Evolutionary conservation across 1,140 invertebrate genomes (phyloP).

Genomic region (Andricus grossulariae): DNA sequence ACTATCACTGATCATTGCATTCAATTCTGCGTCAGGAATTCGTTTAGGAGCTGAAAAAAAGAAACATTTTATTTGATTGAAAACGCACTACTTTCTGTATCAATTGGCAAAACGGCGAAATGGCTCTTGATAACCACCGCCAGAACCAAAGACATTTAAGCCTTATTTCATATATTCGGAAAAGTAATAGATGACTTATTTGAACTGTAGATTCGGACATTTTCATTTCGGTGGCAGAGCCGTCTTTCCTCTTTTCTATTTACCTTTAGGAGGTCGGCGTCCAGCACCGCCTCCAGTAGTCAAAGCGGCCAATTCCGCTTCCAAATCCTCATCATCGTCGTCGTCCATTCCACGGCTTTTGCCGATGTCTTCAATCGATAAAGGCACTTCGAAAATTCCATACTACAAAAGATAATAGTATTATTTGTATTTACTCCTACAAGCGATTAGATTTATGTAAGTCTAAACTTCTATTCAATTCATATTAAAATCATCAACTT

Average conservation of each 20-base stretch:
- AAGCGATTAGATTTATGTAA: background rate
- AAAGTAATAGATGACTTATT: too few species aligned
- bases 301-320: slow-evolving; percentile 89
- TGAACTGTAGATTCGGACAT: too few species aligned
- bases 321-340: slow-evolving; percentile 87
- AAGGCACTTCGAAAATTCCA: slow-evolving; percentile 85
- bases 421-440: slow-evolving; percentile 27
- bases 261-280: slow-evolving; percentile 76
- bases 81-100: too few species aligned
- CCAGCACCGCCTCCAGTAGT: slow-evolving; percentile 76
- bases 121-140: too few species aligned
- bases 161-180: too few species aligned
- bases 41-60: slow-evolving; percentile 47
- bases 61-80: background rate
- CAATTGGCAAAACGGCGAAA: too few species aligned
- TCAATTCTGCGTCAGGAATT: slow-evolving; percentile 75
- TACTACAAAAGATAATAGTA: slow-evolving; percentile 76
- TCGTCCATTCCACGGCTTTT: slow-evolving; percentile 71
- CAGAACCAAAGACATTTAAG: too few species aligned
- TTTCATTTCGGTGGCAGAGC: slow-evolving; percentile 1
- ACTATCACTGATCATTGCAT: slow-evolving; percentile 85
- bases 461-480: too few species aligned
- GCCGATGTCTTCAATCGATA: slow-evolving; percentile 78
- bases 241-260: slow-evolving; percentile 38
- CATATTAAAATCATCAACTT: too few species aligned